These are phyloP conservation scores for Nasonia longicornis DNA, from an alignment of 1,140 invertebrate genomes.

Conservation along the genomic window DNA sequence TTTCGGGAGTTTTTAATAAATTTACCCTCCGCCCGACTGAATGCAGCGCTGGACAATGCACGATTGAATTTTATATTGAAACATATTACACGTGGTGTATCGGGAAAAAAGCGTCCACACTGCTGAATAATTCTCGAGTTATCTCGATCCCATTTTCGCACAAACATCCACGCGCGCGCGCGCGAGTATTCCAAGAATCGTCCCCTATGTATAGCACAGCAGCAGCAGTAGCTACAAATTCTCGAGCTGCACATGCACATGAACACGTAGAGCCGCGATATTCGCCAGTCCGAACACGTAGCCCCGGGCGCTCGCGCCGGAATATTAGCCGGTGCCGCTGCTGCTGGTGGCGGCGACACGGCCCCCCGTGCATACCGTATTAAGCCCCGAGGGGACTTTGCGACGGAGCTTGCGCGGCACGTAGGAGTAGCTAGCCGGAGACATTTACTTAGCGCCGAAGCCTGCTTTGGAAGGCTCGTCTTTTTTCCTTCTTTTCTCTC, in stretches of 20 bases:
- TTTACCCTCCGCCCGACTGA: not conserved
- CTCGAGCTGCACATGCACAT: not conserved
- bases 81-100: not conserved
- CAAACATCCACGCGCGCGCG: not conserved
- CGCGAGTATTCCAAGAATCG: not conserved
- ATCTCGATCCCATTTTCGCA: not conserved
- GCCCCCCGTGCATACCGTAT: slow-evolving; percentile 65
- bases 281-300: slow-evolving; percentile 52
- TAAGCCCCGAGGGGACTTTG: slow-evolving; percentile 62
- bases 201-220: not conserved
- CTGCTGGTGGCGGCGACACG: slow-evolving; percentile 54
- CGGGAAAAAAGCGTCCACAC: too few species aligned
- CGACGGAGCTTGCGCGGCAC: slow-evolving; percentile 22
- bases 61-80: not conserved
- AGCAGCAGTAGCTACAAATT: slow-evolving; percentile 3
- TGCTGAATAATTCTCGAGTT: not conserved
- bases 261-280: not conserved
- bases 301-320: slow-evolving; percentile 57
- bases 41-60: not conserved
- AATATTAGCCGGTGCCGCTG: slow-evolving; percentile 62
- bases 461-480: not conserved
- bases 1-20: not conserved
- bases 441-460: slow-evolving; percentile 19
- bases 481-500: slow-evolving; percentile 1
- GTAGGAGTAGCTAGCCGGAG: slow-evolving; percentile 4